These are phyloP conservation scores for Odontothrips loti DNA, from an alignment of 2,888 invertebrate species.

Conservation along the genomic window DNA sequence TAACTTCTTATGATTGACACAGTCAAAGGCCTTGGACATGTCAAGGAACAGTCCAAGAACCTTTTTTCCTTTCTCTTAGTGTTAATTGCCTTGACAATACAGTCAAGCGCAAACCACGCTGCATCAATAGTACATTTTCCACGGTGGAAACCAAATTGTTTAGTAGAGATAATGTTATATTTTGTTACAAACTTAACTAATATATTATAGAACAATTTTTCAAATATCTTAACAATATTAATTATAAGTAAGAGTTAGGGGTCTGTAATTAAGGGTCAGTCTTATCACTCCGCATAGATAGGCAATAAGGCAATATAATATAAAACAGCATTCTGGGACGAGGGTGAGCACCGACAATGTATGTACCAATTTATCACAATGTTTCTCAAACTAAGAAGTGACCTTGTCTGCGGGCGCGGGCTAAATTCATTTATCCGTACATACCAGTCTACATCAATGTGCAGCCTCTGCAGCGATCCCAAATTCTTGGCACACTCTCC, in stretches of 20 bases:
- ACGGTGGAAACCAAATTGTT: not conserved
- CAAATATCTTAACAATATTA: not conserved
- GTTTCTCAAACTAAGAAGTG: no score
- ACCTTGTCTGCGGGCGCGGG: no score
- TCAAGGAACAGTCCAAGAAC: not conserved
- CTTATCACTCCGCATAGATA: not conserved
- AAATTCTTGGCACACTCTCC: no score
- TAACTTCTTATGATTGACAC: not conserved
- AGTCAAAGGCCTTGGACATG: not conserved
- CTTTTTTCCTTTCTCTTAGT: not conserved
- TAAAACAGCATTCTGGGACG: no score
- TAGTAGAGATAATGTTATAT: not conserved
- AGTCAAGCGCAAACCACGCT: not conserved
- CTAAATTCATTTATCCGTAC: no score
- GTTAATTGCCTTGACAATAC: not conserved
- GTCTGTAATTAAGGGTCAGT: not conserved
- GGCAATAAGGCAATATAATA: no score
- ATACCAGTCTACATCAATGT: no score
- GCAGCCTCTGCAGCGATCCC: no score
- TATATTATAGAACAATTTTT: no score
- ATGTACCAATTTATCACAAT: no score
- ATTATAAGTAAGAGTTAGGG: not conserved
- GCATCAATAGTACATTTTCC: not conserved
- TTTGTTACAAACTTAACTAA: not conserved
- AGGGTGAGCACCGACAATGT: no score